Conservation (phyloP, 2,113 vertebrate genomes). For the Caretta caretta region DNA sequence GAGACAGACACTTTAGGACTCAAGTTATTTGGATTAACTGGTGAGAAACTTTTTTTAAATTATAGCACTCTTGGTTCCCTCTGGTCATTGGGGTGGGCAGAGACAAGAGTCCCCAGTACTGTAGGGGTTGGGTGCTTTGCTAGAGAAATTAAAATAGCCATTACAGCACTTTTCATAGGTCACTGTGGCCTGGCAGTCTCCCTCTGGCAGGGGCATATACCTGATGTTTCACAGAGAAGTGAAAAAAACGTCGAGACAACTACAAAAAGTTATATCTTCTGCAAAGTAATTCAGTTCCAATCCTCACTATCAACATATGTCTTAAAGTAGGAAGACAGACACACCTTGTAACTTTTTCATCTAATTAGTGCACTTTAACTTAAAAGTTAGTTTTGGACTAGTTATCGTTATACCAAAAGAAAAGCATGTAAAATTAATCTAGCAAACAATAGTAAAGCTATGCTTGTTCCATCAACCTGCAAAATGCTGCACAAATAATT, state of each 20-base stretch:
- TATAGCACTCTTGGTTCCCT: background rate
- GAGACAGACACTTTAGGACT: fast-evolving
- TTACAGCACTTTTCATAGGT: background rate
- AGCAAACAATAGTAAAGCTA: background rate
- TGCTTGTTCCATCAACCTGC: background rate
- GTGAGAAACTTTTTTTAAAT: background rate
- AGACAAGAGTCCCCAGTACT: background rate
- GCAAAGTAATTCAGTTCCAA: background rate
- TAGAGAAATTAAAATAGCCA: background rate
- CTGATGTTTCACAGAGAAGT: fast-evolving
- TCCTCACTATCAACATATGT: background rate
- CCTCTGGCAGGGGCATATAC: fast-evolving
- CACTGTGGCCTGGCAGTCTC: background rate
- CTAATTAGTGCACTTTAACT: background rate
- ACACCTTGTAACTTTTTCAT: background rate
- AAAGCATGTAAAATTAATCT: background rate
- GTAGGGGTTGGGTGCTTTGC: background rate
- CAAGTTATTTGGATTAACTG: background rate
- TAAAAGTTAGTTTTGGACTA: background rate
- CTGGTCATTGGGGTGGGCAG: background rate
- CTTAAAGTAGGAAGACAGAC: background rate
- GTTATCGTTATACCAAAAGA: background rate
- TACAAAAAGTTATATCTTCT: background rate
- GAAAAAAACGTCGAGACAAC: background rate
- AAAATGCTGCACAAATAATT: too few species aligned